A percentile compares a stretch with the other conserved stretches of the same genome.
phyloP scores from a whole-genome alignment of 1,140 invertebrate genomes.

The Pseudomyrmex cubaensis region DNA sequence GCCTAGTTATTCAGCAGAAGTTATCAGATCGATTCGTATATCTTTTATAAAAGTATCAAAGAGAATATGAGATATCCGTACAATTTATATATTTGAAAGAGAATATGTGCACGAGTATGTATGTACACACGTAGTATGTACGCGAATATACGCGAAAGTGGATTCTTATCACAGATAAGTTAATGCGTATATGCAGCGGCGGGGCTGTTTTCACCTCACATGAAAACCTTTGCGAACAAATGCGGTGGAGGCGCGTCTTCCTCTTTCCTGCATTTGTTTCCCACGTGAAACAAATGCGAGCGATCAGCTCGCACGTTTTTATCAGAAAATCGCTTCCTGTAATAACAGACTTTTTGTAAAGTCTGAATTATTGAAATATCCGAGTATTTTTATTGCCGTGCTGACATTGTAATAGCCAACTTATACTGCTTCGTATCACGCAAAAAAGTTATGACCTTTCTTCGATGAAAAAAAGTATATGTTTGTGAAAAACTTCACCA shows the following conservation, averaged over 20 bases:
- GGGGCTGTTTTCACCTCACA: background rate
- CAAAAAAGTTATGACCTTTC: background rate
- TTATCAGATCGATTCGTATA: background rate
- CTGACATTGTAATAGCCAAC: background rate
- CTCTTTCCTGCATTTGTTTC: background rate
- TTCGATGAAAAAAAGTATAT: background rate
- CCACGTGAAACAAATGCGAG: conserved; percentile 18
- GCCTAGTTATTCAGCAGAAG: too few species aligned
- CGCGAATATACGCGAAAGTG: background rate
- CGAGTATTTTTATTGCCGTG: conserved; percentile 7
- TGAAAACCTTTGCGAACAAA: background rate
- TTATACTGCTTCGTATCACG: conserved; percentile 4
- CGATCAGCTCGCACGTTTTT: conserved; percentile 23
- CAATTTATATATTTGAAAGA: background rate
- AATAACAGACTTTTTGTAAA: conserved; percentile 27
- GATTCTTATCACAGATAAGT: conserved; percentile 25
- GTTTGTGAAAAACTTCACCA: background rate
- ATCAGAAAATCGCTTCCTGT: conserved; percentile 30
- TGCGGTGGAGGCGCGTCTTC: background rate
- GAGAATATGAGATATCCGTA: background rate
- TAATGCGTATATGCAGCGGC: background rate
- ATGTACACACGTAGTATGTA: background rate
- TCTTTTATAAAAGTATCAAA: background rate
- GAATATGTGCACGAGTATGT: too few species aligned
- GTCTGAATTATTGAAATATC: background rate